These are phyloP conservation scores for Chrysomallon squamiferum DNA, from an alignment of 1,140 invertebrate species.

Conservation along the genomic window DNA sequence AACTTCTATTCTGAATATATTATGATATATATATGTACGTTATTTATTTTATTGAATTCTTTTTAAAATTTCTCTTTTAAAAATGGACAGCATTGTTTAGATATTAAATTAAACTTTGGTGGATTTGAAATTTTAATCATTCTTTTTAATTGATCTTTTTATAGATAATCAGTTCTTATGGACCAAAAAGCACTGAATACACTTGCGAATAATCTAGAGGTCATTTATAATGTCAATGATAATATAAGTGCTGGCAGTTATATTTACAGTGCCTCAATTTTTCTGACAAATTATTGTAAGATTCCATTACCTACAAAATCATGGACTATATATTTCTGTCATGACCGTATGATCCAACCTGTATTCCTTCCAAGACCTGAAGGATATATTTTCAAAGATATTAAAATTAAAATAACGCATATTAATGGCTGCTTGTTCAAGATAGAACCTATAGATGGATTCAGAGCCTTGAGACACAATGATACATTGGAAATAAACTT, in stretches of 20 bases:
- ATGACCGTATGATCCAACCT: slow-evolving; percentile 50
- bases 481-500: slow-evolving; percentile 33
- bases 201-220: slow-evolving; percentile 25
- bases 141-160: too few relatives aligned
- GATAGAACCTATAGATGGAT: slow-evolving; percentile 33
- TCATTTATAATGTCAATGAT: slow-evolving; percentile 31
- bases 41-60: too few relatives aligned
- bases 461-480: slow-evolving; percentile 29
- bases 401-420: slow-evolving; percentile 40
- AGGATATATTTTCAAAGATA: slow-evolving; percentile 18
- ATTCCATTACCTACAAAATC: slow-evolving; percentile 15
- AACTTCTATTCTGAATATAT: too few relatives aligned
- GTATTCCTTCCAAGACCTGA: slow-evolving; percentile 20
- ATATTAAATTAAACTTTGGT: too few relatives aligned
- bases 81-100: too few relatives aligned
- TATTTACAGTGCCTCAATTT: slow-evolving; percentile 27
- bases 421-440: slow-evolving; percentile 48
- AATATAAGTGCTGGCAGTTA: slow-evolving; percentile 29
- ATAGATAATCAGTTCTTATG: too few relatives aligned
- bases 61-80: too few relatives aligned
- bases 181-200: slow-evolving; percentile 24
- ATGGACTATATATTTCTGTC: slow-evolving; percentile 53
- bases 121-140: too few relatives aligned
- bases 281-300: slow-evolving; percentile 23
- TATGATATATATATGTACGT: too few relatives aligned